Evolutionary conservation across 2,888 invertebrate species (phyloP).

Genomic region (Meliscaeva auricollis): DNA sequence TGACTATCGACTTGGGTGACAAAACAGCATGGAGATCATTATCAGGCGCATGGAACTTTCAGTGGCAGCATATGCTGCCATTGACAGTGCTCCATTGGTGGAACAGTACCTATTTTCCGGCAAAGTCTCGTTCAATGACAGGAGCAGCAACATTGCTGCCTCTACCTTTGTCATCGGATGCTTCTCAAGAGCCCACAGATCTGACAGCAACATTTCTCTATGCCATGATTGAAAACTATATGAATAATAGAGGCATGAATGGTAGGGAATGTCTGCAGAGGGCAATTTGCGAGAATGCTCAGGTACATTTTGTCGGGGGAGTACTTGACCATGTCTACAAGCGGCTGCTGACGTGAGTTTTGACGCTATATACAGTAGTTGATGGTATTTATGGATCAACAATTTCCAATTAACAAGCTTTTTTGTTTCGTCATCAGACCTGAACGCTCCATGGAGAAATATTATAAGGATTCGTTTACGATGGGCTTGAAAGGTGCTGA

Average conservation of each 20-base stretch:
- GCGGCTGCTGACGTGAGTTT: conserved; percentile 63
- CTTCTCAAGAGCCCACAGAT: conserved; percentile 17
- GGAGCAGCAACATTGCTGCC: conserved; percentile 3
- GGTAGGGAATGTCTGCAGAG: conserved; percentile 58
- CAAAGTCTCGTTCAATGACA: conserved; percentile 35
- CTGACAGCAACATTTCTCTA: conserved; percentile 51
- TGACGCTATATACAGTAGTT: not conserved
- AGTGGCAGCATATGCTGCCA: conserved; percentile 50
- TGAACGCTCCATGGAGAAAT: conserved; percentile 53
- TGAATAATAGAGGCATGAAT: conserved; percentile 52
- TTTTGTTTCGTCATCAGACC: conserved; percentile 41
- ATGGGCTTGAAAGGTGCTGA: conserved; percentile 54
- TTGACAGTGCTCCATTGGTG: conserved; percentile 32
- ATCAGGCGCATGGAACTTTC: conserved; percentile 45
- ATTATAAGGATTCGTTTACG: conserved; percentile 50
- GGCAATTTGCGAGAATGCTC: conserved; percentile 66
- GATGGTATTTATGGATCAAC: conserved; percentile 4
- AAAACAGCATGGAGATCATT: conserved; percentile 51
- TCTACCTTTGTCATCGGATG: not conserved
- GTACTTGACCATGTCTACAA: conserved; percentile 54
- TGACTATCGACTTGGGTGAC: conserved; percentile 33
- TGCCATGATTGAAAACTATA: conserved; percentile 56
- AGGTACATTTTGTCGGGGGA: conserved; percentile 61
- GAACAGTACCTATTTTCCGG: conserved; percentile 50
- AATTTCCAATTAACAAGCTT: conserved; percentile 9